Base-by-base conservation (phyloP, 1,140 invertebrate genomes). In the Monomorium pharaonis region DNA sequence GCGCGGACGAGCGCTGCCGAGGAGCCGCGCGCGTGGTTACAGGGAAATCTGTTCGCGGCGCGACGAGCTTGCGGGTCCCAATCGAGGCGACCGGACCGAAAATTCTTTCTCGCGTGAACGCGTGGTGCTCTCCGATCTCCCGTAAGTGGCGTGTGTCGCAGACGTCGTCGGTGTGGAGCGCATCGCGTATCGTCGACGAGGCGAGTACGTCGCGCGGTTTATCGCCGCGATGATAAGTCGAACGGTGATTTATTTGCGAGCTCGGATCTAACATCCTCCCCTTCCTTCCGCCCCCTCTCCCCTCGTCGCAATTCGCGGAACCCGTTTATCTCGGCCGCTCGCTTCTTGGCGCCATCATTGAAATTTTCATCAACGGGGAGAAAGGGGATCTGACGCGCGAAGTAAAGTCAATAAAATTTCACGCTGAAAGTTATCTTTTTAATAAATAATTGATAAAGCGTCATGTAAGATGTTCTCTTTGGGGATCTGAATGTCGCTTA, bases 21-120 rank as follows among this genome's bases (percentile, higher is more conserved):
- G 83, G 65, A 56, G 69, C 49, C 69, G 83, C 86, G 81, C 75
- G 86, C 33, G 67, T 72, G 51, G 47, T 37, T 51, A 21, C 12
- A 10, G 42, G 74, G 44, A 78, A 88, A 83, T 60, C 24, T 27
- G 51, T 76, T 65, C 54, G 72, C 78, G 37, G 9, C 42, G 42
- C 58, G 75, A 63, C 84, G 78, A 70, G 80, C 88, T 58, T 44
- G 54, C 16, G 80, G 77, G 85, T 42, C 49, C 75, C 70, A 49
- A 77, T 60, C 70, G 77, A 1, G 44, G 74, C 37, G 18, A 6
- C 0, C 6, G 37, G 21, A 27, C 10, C 24, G 56, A 77, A 62
- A n/a, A n/a, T n/a, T n/a, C n/a, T n/a, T 30, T 60, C 24, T 47
- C 27, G n/a, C n/a, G n/a, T n/a, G 18, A 14, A n/a, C 9, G n/a